Evolutionary conservation across 2,888 invertebrate genomes (phyloP), one percentile per base, ranked within the genome.

Genomic region (Pyrrhia umbra): DNA sequence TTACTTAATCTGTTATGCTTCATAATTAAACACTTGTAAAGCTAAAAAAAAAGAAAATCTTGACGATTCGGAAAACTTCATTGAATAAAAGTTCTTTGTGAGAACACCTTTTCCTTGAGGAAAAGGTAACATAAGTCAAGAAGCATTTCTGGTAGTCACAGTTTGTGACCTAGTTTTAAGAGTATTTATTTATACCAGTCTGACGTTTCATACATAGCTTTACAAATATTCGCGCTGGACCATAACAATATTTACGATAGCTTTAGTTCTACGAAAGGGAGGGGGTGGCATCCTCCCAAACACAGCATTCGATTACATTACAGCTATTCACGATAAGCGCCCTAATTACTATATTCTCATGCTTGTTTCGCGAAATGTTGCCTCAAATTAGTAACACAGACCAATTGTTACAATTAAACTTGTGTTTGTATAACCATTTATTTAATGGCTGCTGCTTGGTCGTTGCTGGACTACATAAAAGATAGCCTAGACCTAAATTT

Each of bases 271-370:
- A n/a, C n/a, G n/a, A n/a, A n/a, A n/a, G n/a, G n/a, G n/a, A n/a
- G n/a, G n/a, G n/a, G n/a, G n/a, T n/a, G n/a, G n/a, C n/a, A n/a
- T n/a, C n/a, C n/a, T n/a, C n/a, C n/a, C 27, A 10, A 27, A 10
- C 9, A 13, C 30, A 10, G 3, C 10, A 13, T 30, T 30, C 13
- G 30, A 30, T 9, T 10, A 55, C 23, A 56, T 57, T 56, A 60
- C 43, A 9, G 3, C 52, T 42, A 42, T 27, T 27, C 47, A 71
- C 57, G 56, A 57, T 70, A 47, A 70, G 55, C 74, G 82, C 78
- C 83, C 85, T 81, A 76, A 73, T 79, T 85, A 60, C 49, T 72
- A 70, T 75, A 49, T 81, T 83, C 83, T 72, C 83, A 82, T 75
- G 60, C 71, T 74, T 74, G 57, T 60, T 76, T 76, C 64, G 71